Evolutionary conservation across 1,140 invertebrate genomes (phyloP).

Genomic region (Megalopta genalis): DNA sequence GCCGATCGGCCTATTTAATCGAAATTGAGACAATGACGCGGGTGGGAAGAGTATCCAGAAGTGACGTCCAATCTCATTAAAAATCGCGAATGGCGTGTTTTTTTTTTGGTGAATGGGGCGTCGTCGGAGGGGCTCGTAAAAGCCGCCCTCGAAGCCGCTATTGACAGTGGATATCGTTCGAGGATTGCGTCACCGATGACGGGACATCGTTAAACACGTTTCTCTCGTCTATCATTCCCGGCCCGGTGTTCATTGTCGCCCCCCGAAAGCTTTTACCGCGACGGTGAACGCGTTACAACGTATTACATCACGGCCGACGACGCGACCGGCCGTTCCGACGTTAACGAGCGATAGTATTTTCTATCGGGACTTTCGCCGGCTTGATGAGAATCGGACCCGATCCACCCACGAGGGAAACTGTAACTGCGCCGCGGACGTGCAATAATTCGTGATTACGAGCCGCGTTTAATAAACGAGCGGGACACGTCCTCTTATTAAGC

Average conservation of each 20-base stretch:
- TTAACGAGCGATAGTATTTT: slow-evolving; percentile 34
- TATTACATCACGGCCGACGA: slow-evolving; percentile 34
- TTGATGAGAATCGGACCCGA: background rate
- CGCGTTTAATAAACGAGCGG: background rate
- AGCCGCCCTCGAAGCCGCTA: slow-evolving; percentile 9
- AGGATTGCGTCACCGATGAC: slow-evolving; percentile 28
- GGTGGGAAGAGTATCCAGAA: background rate
- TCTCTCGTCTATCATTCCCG: slow-evolving; percentile 37
- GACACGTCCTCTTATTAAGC: background rate
- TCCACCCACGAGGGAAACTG: background rate
- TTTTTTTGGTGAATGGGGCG: background rate
- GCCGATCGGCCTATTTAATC: background rate
- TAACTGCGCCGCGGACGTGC: background rate
- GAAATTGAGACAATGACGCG: background rate
- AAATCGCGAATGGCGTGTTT: slow-evolving; percentile 4
- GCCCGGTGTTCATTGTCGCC: slow-evolving; percentile 21
- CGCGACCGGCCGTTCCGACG: slow-evolving; percentile 6
- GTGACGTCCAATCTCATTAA: slow-evolving; percentile 30
- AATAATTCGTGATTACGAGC: background rate
- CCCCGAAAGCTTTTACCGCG: slow-evolving; percentile 39
- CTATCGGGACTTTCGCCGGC: background rate
- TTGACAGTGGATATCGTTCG: slow-evolving; percentile 24
- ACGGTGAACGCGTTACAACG: slow-evolving; percentile 28
- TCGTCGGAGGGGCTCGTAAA: background rate
- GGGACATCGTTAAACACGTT: slow-evolving; percentile 36